Conservation (phyloP, 2,888 invertebrate genomes). For the Lithophane ornitopus region DNA sequence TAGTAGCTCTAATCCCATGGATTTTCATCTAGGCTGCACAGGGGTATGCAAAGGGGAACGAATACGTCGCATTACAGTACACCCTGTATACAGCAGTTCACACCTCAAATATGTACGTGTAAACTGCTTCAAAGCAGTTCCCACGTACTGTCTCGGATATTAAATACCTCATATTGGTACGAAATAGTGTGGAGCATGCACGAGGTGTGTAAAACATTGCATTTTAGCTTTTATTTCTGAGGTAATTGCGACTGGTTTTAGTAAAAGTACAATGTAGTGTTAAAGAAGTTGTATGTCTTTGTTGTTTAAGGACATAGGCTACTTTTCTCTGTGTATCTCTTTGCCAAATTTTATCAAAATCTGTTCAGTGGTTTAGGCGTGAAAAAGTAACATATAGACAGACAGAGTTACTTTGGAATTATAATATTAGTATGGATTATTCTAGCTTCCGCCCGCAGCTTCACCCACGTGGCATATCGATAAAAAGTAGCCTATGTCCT, state of each 20-base stretch:
- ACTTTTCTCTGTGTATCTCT: no score
- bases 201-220: constrained; percentile 25
- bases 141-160: constrained; percentile 73
- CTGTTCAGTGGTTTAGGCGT: no score
- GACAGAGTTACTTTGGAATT: no score
- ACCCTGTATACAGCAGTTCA: constrained; percentile 48
- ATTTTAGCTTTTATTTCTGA: constrained; percentile 19
- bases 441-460: no score
- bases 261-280: constrained; percentile 1
- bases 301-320: no score
- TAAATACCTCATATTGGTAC: constrained; percentile 52
- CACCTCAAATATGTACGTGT: constrained; percentile 72
- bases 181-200: constrained; percentile 31
- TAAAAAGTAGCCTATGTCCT: no score
- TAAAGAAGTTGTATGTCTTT: not conserved
- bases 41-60: not conserved
- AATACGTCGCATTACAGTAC: not conserved
- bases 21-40: not conserved
- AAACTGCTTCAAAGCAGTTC: constrained; percentile 69
- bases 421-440: not conserved
- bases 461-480: no score
- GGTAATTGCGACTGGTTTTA: not conserved
- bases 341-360: no score
- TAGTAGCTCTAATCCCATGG: not conserved
- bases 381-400: no score